phyloP scores from a whole-genome alignment of 2,797 vertebrate genomes.

The Glossophaga mutica region DNA sequence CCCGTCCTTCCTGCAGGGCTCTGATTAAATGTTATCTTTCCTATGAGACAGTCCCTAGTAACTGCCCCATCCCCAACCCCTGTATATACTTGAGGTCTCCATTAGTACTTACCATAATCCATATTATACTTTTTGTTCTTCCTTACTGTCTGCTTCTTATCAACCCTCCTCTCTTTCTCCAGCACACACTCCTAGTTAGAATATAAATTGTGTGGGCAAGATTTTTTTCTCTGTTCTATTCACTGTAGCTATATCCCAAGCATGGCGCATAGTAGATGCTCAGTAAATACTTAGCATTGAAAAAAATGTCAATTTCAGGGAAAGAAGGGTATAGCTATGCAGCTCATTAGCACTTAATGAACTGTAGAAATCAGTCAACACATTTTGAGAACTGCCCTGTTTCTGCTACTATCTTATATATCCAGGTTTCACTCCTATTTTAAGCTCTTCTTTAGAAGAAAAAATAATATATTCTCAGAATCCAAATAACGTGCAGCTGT shows the following conservation, averaged over 20 bases:
- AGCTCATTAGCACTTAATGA: not conserved
- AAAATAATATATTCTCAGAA: conserved; percentile 21
- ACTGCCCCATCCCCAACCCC: not conserved
- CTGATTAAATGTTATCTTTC: not conserved
- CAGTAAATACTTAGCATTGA: not conserved
- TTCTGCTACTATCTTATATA: not conserved
- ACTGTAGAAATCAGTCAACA: not conserved
- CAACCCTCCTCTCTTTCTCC: accelerated
- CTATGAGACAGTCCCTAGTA: not conserved
- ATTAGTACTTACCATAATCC: not conserved
- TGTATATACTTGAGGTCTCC: not conserved
- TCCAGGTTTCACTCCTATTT: not conserved
- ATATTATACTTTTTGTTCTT: not conserved
- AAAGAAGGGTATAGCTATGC: not conserved
- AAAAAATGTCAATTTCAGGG: not conserved
- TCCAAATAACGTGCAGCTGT: not conserved
- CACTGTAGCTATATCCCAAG: not conserved
- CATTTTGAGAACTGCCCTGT: not conserved
- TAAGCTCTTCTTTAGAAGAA: not conserved
- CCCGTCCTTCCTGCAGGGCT: not conserved
- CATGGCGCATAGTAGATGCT: not conserved
- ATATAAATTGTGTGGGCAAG: not conserved
- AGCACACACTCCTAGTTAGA: not conserved
- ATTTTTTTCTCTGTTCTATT: not conserved
- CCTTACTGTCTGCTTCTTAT: not conserved